These are phyloP conservation scores for Conomelus anceps DNA, from an alignment of 2,888 invertebrate genomes.

Conservation along the genomic window DNA sequence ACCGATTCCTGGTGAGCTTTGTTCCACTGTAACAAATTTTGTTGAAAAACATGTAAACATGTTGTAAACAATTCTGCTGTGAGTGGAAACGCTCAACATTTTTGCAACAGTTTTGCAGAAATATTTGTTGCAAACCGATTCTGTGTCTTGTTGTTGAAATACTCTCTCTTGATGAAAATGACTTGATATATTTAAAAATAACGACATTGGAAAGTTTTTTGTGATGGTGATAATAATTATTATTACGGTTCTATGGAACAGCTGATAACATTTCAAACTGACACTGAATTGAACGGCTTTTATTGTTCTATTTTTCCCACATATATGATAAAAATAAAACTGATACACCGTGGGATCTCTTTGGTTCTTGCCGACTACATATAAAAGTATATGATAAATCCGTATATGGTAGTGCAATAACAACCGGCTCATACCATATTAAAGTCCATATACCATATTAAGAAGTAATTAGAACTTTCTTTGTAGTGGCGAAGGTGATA, in stretches of 20 bases:
- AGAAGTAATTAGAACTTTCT: background rate
- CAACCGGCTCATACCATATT: background rate
- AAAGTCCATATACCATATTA: background rate
- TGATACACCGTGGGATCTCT: background rate
- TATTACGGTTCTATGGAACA: background rate
- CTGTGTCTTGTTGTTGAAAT: no score
- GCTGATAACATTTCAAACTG: background rate
- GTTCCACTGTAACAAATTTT: no score
- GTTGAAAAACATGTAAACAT: no score
- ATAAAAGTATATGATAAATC: background rate
- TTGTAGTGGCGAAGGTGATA: no score
- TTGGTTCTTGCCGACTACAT: background rate
- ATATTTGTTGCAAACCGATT: no score
- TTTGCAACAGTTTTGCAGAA: no score
- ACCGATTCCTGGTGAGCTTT: no score
- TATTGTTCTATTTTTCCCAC: background rate
- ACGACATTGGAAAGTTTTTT: background rate
- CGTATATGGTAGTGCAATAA: background rate
- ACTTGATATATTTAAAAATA: background rate
- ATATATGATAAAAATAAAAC: background rate
- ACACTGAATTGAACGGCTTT: background rate
- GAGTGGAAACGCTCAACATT: no score
- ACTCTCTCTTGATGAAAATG: no score
- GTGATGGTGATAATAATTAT: background rate
- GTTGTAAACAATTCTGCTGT: no score